Evolutionary conservation across 2,113 vertebrate genomes (phyloP).

Genomic region (Mesitornis unicolor): DNA sequence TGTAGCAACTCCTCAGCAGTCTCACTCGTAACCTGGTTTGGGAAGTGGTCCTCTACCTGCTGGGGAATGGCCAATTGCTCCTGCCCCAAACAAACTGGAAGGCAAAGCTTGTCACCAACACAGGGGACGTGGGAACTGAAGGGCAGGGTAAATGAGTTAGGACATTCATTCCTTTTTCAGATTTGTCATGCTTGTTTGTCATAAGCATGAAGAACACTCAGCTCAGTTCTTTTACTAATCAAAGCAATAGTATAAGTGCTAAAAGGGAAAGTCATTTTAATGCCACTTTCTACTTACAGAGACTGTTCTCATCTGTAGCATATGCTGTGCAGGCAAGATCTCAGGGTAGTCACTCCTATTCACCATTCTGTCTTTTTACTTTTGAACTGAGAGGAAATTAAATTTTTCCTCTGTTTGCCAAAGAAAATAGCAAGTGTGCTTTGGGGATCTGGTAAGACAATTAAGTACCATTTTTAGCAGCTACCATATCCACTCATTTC

Average conservation of each 20-base stretch:
- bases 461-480: neutral
- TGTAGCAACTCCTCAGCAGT: neutral
- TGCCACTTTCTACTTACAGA: neutral
- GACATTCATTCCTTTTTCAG: neutral
- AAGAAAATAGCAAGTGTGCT: neutral
- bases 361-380: neutral
- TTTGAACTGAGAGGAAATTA: conserved; percentile 13
- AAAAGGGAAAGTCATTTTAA: neutral
- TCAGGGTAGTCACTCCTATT: neutral
- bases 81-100: neutral
- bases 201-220: neutral
- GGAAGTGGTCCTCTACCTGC: neutral
- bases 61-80: neutral
- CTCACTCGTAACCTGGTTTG: neutral
- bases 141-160: neutral
- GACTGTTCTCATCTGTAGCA: neutral
- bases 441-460: neutral
- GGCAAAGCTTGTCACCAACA: neutral
- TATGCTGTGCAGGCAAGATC: neutral
- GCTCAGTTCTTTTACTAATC: neutral
- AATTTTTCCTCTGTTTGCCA: conserved; percentile 9
- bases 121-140: neutral
- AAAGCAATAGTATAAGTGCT: neutral
- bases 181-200: neutral
- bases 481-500: neutral